Percentiles rank a stretch among this genome's conserved stretches.
Evolutionary conservation across 1,140 invertebrate species (phyloP).

Genomic region (Drosophila rufa): DNA sequence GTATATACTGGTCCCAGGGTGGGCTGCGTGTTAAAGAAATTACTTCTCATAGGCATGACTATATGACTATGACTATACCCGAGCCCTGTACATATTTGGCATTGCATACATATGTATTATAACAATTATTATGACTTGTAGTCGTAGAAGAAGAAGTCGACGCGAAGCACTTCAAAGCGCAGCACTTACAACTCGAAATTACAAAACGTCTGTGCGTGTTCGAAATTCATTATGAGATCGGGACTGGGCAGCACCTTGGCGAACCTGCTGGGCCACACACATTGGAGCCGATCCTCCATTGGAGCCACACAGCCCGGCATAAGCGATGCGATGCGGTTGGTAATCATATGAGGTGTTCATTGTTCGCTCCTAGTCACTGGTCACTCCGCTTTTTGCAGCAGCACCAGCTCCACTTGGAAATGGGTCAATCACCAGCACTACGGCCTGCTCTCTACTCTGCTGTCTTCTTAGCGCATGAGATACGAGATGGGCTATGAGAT

Average conservation of each 20-base stretch:
- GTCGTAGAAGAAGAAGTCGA: conserved; percentile 49
- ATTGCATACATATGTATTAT: conserved; percentile 52
- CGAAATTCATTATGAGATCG: conserved; percentile 78
- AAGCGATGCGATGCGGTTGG: conserved; percentile 50
- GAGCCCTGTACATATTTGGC: conserved; percentile 42
- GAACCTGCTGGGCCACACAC: conserved; percentile 27
- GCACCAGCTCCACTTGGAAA: conserved; percentile 48
- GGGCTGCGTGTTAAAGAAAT: conserved; percentile 64
- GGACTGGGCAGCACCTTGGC: conserved; percentile 22
- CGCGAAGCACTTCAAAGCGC: conserved; percentile 69
- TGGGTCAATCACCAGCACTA: conserved; percentile 62
- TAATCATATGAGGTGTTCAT: conserved; percentile 77
- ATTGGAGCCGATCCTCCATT: conserved; percentile 20
- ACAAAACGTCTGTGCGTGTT: conserved; percentile 84
- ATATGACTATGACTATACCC: background rate
- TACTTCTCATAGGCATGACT: conserved; percentile 32
- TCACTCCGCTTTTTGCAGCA: conserved; percentile 21
- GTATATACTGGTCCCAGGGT: conserved; percentile 32
- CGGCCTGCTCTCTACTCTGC: conserved; percentile 8
- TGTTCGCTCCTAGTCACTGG: conserved; percentile 57
- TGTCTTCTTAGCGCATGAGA: conserved; percentile 21
- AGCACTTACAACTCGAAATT: conserved; percentile 78
- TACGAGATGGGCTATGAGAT: conserved; percentile 9
- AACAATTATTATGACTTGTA: conserved; percentile 53
- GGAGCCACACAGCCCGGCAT: conserved; percentile 9